Base-by-base conservation (phyloP, 2,113 vertebrate genomes). In the Toxostoma redivivum region DNA sequence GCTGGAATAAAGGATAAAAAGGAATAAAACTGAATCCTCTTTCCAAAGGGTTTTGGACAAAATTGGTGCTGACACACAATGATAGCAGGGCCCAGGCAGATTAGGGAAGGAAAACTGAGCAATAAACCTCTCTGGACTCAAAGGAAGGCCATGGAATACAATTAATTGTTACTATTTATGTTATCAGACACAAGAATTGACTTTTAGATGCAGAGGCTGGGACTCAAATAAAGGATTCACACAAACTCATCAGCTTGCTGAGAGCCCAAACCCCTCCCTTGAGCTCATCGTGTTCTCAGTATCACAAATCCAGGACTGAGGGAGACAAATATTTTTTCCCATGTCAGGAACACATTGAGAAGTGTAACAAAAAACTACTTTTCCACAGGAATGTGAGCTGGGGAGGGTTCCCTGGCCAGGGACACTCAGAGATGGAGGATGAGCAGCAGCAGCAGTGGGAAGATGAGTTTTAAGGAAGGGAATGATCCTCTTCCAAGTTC, bases 401-500 rank as follows among this genome's bases (percentile, higher is more conserved):
- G 51, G 79, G 65, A 86, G 30, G 76, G 9, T 61, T 24, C 30
- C n/a, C 24, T 9, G 67, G 44, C 42, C 62, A 62, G 35, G 67
- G 35, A 31, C 9, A 31, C 35, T 33, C 65, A 61, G 66, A 71
- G 42, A 8, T 2, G 19, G 30, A 12, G 58, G 66, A 35, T 0
- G 5, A 69, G 20, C 58, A 38, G 50, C 53, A 70, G 78, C 35
- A 66, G 38, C 47, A 20, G 9, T 0, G 4, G 44, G 62, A 80
- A 48, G 81, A 15, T 4, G 45, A 69, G 18, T 10, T 53, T 61
- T n/a, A 73, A 27, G 82, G 33, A 22, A 37, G 47, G 35, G 62
- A 72, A 64, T 3, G 3, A 77, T 31, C 25, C 9, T 58, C 27
- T 27, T 9, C 44, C 0, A 3, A 56, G n/a, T 5, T 54, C 70